Evolutionary conservation across 2,888 invertebrate species (phyloP).

Genomic region (Alviniconcha strummeri): DNA sequence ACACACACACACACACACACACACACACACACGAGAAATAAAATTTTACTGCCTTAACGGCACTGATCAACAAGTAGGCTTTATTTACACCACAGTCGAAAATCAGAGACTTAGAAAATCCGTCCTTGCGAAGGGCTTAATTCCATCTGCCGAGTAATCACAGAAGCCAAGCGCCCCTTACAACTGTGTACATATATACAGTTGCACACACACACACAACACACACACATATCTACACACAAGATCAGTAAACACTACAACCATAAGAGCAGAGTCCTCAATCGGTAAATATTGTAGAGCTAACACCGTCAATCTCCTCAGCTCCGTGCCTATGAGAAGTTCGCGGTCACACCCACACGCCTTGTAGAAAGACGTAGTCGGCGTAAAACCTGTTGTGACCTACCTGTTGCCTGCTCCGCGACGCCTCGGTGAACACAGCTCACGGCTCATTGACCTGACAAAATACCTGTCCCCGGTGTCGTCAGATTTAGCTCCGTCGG

Average conservation of each 20-base stretch:
- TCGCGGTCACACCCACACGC: not conserved
- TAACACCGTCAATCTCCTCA: not conserved
- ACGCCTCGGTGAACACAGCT: not conserved
- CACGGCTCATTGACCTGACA: conserved; percentile 8
- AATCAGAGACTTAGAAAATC: too few species aligned
- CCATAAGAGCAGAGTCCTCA: not conserved
- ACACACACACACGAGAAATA: not conserved
- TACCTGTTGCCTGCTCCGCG: not conserved
- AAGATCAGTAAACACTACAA: not conserved
- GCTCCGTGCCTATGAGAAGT: not conserved
- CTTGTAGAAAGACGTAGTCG: not conserved
- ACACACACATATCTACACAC: not conserved
- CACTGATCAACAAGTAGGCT: not conserved
- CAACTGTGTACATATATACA: not conserved
- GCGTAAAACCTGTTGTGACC: not conserved
- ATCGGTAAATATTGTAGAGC: not conserved
- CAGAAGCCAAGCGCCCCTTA: too few species aligned
- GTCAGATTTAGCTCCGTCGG: not conserved
- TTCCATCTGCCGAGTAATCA: too few species aligned
- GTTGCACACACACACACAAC: not conserved
- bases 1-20: not conserved
- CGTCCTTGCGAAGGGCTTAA: too few species aligned
- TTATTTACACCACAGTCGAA: too few species aligned
- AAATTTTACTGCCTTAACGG: not conserved
- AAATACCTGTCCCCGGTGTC: conserved; percentile 2